Conservation (phyloP, 1,140 invertebrate genomes). For the Drosophila virilis region DNA sequence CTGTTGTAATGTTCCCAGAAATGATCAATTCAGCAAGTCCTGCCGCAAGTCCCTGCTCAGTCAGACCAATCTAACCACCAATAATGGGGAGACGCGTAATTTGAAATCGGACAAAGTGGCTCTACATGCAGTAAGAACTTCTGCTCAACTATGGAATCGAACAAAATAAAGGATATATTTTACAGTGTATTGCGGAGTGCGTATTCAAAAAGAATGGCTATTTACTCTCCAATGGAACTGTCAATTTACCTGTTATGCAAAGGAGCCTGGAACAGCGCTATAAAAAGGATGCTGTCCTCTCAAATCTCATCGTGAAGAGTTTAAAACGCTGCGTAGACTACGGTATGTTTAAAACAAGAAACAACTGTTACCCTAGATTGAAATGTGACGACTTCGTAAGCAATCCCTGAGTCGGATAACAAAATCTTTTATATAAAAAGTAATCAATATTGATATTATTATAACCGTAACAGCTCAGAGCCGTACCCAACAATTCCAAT, state of each 20-base stretch:
- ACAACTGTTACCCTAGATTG: too few species aligned
- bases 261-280: constrained; percentile 47
- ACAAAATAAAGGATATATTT: not conserved
- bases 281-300: constrained; percentile 39
- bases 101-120: constrained; percentile 56
- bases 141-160: not conserved
- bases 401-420: too few species aligned
- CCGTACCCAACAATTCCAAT: constrained; percentile 48
- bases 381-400: too few species aligned
- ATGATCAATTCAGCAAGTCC: constrained; percentile 37
- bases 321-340: constrained; percentile 42
- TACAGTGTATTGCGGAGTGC: constrained; percentile 64
- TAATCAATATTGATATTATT: not conserved
- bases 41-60: constrained; percentile 57
- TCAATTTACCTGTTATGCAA: constrained; percentile 42
- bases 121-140: constrained; percentile 49
- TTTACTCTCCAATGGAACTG: constrained; percentile 40
- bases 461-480: constrained; percentile 24
- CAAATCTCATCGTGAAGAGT: constrained; percentile 43
- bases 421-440: too few species aligned
- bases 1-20: constrained; percentile 55
- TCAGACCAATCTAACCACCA: constrained; percentile 19
- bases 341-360: constrained; percentile 16
- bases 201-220: constrained; percentile 48
- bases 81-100: constrained; percentile 31